Evolutionary conservation across 2,888 invertebrate genomes (phyloP), one percentile per base, ranked within the genome.

Genomic region (Cantharis flavilabris): DNA sequence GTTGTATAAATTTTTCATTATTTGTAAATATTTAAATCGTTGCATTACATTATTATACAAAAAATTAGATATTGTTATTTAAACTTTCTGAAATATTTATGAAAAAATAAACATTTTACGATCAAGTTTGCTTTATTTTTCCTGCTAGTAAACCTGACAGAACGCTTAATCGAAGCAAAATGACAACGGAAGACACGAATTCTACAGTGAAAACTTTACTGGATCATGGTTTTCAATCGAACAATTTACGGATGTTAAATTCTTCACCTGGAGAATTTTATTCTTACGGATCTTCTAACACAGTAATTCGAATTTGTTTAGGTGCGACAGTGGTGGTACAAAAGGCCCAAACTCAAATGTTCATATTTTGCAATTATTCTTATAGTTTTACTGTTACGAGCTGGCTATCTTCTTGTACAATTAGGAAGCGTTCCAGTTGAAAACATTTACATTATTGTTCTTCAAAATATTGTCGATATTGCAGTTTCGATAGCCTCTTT

Each of bases 391-490:
- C 70, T 88, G 2, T 75, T 86, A n/a, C 84, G 87, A 62, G 76
- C 84, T 16, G 88, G 88, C 67, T 86, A 85, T 69, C 80, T 87
- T 4, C 79, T 87, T 10, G 79, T 88, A 1, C 87, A 88, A 80
- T 73, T 88, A 11, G 87, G 87, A 14, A 85, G 84, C 63, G 83
- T 88, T 28, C 88, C 88, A 18, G 82, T 85, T 9, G 85, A 84
- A 73, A 86, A 88, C 75, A 84, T 87, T 0, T 87, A 87, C 73
- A 80, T 86, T 62, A 86, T 88, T 14, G 74, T 88, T 0, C 80
- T 88, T 0, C 88, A 89, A 26, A 88, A 89, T 79, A 80, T 87
- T 11, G 70, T 87, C 0, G 88, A 89, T 62, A 80, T 88, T 63
- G 83, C 84, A 7, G 84, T 86, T 70, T 82, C 85, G 3, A 85